Conservation (phyloP, 2,888 invertebrate genomes). For the Ormyrus labotus region DNA sequence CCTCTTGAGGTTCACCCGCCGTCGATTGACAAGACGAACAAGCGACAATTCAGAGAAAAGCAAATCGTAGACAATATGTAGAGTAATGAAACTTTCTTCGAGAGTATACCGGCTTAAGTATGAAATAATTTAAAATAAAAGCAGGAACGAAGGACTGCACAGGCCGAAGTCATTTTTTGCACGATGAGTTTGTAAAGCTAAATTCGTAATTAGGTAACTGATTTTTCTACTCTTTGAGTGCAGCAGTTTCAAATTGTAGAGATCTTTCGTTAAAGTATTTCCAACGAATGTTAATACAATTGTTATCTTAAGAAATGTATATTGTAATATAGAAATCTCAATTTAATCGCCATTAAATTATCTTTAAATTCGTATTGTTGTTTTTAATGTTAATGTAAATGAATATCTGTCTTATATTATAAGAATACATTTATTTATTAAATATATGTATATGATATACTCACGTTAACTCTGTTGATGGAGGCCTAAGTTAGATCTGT, state of each 20-base stretch:
- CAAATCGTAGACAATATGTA: conserved; percentile 47
- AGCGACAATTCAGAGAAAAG: not conserved
- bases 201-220: too few species aligned
- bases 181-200: not conserved
- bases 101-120: conserved; percentile 19
- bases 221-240: too few species aligned
- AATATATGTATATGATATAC: conserved; percentile 6
- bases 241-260: not conserved
- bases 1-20: not conserved
- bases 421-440: conserved; percentile 11
- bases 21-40: not conserved
- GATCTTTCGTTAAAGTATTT: not conserved
- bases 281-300: conserved; percentile 16
- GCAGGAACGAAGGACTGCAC: not conserved
- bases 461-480: conserved; percentile 25
- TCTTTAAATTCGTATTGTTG: not conserved
- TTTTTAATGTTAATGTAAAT: conserved; percentile 2
- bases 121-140: conserved; percentile 4
- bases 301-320: conserved; percentile 11
- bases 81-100: conserved; percentile 18
- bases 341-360: not conserved
- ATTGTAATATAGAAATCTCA: not conserved
- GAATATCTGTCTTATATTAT: conserved; percentile 26
- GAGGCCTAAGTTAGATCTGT: conserved; percentile 44
- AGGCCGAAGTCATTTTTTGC: conserved; percentile 13